A percentile compares a stretch with the other conserved stretches of the same genome.
These are phyloP conservation scores for Agrilus mali DNA, from an alignment of 2,888 invertebrate species.

Conservation along the genomic window DNA sequence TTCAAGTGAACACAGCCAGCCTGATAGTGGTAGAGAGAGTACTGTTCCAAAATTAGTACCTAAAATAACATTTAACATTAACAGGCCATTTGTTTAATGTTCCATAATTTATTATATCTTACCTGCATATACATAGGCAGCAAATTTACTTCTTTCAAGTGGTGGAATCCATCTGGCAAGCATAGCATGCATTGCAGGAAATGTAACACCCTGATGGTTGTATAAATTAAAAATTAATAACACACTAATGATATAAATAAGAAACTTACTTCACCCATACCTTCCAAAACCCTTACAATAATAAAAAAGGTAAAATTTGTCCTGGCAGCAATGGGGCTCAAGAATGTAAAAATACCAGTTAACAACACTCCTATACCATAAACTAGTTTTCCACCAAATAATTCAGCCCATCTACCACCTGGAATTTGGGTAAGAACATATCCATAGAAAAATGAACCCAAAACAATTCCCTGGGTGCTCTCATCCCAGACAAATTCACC, in stretches of 20 bases:
- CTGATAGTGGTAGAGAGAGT: slow-evolving; percentile 70
- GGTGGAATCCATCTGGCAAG: slow-evolving; percentile 89
- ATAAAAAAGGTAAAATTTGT: slow-evolving; percentile 56
- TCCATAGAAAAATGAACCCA: slow-evolving; percentile 75
- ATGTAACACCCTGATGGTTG: slow-evolving; percentile 60
- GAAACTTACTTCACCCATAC: slow-evolving; percentile 58
- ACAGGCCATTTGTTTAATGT: no score
- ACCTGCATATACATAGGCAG: slow-evolving; percentile 74
- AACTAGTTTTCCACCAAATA: slow-evolving; percentile 76
- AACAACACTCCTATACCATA: slow-evolving; percentile 72
- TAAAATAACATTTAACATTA: slow-evolving; percentile 27
- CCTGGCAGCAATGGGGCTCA: slow-evolving; percentile 72
- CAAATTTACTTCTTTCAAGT: slow-evolving; percentile 78
- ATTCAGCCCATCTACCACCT: slow-evolving; percentile 72
- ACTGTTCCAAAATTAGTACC: slow-evolving; percentile 88
- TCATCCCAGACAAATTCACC: slow-evolving; percentile 72
- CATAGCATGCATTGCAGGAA: slow-evolving; percentile 91
- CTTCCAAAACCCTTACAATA: slow-evolving; percentile 64
- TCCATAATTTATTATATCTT: no score
- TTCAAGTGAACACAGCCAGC: slow-evolving; percentile 67
- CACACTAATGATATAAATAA: not conserved
- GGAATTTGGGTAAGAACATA: slow-evolving; percentile 74
- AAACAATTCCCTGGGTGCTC: slow-evolving; percentile 63
- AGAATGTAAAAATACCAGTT: slow-evolving; percentile 68
- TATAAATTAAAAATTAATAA: slow-evolving; percentile 2